phyloP scores from a whole-genome alignment of 2,113 vertebrate genomes.

The Lophius piscatorius region DNA sequence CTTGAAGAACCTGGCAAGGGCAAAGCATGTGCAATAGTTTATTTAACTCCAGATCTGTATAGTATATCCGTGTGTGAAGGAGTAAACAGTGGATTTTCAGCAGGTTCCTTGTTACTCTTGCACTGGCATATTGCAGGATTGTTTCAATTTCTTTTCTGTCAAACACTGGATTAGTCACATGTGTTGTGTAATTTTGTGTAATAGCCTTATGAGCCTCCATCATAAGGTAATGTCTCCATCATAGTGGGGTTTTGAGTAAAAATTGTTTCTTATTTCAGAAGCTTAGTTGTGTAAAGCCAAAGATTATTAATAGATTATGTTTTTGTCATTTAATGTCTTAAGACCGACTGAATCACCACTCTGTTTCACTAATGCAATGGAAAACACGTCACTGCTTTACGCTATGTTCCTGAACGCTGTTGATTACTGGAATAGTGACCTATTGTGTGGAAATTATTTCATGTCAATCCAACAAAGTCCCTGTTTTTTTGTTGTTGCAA shows the following conservation, averaged over 20 bases:
- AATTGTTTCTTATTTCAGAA: conserved; percentile 27
- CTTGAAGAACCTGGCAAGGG: conserved; percentile 9
- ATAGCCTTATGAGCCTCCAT: not conserved
- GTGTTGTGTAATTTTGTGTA: not conserved
- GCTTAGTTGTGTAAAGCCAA: conserved; percentile 56
- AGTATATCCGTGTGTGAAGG: not conserved
- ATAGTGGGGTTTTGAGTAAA: conserved; percentile 11
- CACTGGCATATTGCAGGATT: not conserved
- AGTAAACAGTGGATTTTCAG: not conserved
- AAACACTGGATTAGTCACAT: not conserved
- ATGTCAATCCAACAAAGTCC: conserved; percentile 61
- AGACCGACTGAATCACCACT: conserved; percentile 50
- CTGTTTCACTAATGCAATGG: conserved; percentile 52
- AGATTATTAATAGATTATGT: conserved; percentile 46
- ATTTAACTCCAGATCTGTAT: not conserved
- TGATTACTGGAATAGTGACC: conserved; percentile 57
- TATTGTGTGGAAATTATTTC: conserved; percentile 58
- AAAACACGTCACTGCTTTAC: conserved; percentile 38
- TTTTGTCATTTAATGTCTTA: conserved; percentile 50
- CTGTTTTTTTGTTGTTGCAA: conserved; percentile 5
- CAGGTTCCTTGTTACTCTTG: not conserved
- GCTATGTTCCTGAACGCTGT: conserved; percentile 46
- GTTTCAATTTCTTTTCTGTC: not conserved
- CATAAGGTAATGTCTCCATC: conserved; percentile 8
- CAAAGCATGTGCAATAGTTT: not conserved